Evolutionary conservation across 2,113 vertebrate genomes (phyloP), one percentile per base, ranked within the genome.

Genomic region (zebrafish (Danio rerio)): DNA sequence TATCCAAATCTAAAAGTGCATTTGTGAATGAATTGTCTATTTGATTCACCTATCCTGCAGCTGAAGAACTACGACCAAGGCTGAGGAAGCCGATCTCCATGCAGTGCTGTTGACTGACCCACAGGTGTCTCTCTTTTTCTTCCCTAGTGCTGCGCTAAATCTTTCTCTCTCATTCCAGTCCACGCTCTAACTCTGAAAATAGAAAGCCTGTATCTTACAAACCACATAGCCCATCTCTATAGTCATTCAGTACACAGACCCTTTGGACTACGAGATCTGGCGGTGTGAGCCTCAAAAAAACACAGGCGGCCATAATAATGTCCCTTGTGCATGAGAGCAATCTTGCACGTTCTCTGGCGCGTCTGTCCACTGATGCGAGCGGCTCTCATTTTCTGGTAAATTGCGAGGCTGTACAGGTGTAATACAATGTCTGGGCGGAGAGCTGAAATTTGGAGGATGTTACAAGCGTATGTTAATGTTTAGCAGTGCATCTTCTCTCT

Each of bases 81-180:
- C 6, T 73, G 40, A 61, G 21, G 18, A 56, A 66, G 20, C 43
- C 10, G 42, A 13, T 62, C 21, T 83, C 15, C 58, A 31, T 91
- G 92, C 89, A 94, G 90, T 94, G 89, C 89, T 81, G 18, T 13
- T 8, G 2, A 81, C 61, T 43, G 76, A 85, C 92, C 93, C 88
- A 88, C 91, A 87, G 93, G 91, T 93, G 93, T 94, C 93, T 90
- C 93, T 94, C 93, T 94, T 94, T 93, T 93, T 92, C 93, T 94
- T 93, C 84, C 87, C 62, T 88, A 92, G 86, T 74, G 43, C 40
- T 55, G 69, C 63, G 65, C 63, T 66, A 42, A 55, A 47, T 71
- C 43, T 62, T 88, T 72, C 80, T 20, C 53, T 63, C 70, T 74
- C 69, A 11, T 53, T 75, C 65, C 43, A 68, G 74, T 56, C 80